Evolutionary conservation across 2,888 invertebrate genomes (phyloP), one percentile per base, ranked within the genome.

Genomic region (Acronicta alni): DNA sequence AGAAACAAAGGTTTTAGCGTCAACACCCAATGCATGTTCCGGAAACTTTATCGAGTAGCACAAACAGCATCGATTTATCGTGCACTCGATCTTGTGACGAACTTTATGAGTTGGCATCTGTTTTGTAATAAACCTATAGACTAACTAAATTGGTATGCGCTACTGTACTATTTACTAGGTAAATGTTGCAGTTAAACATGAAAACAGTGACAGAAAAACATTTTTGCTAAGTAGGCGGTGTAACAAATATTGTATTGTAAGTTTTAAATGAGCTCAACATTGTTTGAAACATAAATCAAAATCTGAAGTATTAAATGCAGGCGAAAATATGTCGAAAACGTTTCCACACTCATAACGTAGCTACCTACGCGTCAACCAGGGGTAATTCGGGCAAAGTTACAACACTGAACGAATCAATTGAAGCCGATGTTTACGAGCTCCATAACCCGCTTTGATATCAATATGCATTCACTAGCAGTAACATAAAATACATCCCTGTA

Each of bases 91-190:
- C 70, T 76, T 74, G 77, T 77, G 74, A 74, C 78, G 62, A 77
- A 84, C 80, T 89, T 88, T 88, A 89, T 75, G 90, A 88, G 83
- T 89, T 89, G 89, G 89, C 90, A 89, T 79, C 79, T 66, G 61
- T 74, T 67, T 76, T 75, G 80, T 80, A 71, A 79, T 83, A 80
- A 82, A 75, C 76, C 75, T 67, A 71, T 77, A 77, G 63, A 54
- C 64, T 61, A 58, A 74, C 67, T 75, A 74, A 72, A 81, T 80
- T 78, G 42, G 60, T 55, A 62, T 58, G 44, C 49, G 48, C 52
- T 35, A 59, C 55, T 8, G 71, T 80, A 72, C 66, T 64, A 57
- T 54, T 57, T 39, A 39, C 39, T 58, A 30, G n/a, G 7, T 35
- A 37, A 61, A 68, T 51, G 23, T 18, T 41, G 51, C 57, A 45